Percentiles rank a stretch among this genome's conserved stretches.
phyloP scores from a whole-genome alignment of 2,888 invertebrate genomes.

The Sussaba pulchella region DNA sequence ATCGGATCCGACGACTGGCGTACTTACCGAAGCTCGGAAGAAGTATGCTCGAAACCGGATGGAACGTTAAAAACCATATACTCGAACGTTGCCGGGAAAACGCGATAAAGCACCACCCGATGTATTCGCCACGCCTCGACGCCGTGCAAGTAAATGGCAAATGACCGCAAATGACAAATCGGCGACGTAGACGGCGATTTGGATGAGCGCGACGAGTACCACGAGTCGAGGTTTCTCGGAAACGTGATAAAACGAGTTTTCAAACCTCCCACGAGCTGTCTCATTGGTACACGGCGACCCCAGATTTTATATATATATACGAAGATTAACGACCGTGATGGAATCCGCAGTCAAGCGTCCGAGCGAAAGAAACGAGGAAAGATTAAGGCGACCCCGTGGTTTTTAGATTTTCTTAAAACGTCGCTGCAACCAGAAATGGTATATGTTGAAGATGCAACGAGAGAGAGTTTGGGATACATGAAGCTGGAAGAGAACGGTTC shows the following conservation, averaged over 20 bases:
- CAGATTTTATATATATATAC: conserved; percentile 48
- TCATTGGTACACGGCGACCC: neutral
- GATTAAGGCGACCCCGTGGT: conserved; percentile 19
- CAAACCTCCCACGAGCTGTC: neutral
- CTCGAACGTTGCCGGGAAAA: neutral
- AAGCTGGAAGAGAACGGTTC: neutral
- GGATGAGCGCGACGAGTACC: conserved; percentile 8
- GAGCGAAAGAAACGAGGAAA: conserved; percentile 17
- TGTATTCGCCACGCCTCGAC: neutral
- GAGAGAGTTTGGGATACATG: neutral
- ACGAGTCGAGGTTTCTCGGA: conserved; percentile 3
- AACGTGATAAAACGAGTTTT: conserved; percentile 40
- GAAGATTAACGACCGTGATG: conserved; percentile 72
- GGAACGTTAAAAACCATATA: neutral
- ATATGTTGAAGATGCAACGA: conserved; percentile 22
- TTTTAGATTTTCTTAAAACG: conserved; percentile 35
- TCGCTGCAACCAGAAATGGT: conserved; percentile 61
- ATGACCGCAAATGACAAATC: conserved; percentile 33
- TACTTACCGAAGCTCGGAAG: too few relatives aligned
- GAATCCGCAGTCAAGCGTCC: conserved; percentile 1
- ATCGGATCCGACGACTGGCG: neutral
- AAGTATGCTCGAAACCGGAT: too few relatives aligned
- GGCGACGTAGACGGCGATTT: conserved; percentile 1
- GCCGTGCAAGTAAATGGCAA: neutral
- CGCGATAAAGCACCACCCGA: neutral